phyloP scores from a whole-genome alignment of 2,113 vertebrate species.

The Galbula dea region DNA sequence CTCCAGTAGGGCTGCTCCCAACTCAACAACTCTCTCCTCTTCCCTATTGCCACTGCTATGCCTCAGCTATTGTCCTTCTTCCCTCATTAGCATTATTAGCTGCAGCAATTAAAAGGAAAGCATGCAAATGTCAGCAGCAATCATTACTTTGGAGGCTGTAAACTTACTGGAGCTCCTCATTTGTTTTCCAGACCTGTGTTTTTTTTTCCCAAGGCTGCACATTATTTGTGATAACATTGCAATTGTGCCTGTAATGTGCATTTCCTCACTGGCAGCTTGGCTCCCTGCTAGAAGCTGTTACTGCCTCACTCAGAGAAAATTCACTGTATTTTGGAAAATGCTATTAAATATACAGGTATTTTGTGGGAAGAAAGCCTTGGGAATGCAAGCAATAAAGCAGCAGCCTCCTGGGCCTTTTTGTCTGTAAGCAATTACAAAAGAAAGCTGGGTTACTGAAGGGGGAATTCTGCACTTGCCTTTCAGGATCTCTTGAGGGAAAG shows the following conservation, averaged over 20 bases:
- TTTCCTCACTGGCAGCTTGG: slow-evolving; percentile 38
- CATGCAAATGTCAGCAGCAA: neutral
- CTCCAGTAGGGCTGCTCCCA: neutral
- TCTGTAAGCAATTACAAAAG: slow-evolving; percentile 17
- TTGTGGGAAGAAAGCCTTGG: neutral
- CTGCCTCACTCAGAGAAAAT: slow-evolving; percentile 29
- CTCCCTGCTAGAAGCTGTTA: slow-evolving; percentile 15
- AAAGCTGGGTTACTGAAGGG: neutral
- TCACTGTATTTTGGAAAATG: slow-evolving; percentile 3
- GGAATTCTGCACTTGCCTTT: neutral
- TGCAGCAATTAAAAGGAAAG: slow-evolving; percentile 50
- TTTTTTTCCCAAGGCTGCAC: slow-evolving; percentile 53
- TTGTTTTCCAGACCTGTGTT: slow-evolving; percentile 51
- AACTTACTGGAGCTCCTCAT: neutral
- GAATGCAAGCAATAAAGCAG: slow-evolving; percentile 20
- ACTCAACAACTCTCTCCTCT: neutral
- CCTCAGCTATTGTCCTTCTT: neutral
- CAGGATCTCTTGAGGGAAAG: neutral
- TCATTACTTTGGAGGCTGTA: neutral
- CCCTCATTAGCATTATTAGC: slow-evolving; percentile 13
- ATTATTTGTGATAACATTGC: slow-evolving; percentile 41
- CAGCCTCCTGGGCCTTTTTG: neutral
- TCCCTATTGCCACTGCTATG: neutral
- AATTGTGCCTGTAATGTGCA: slow-evolving; percentile 35
- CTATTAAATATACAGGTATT: slow-evolving; percentile 42